phyloP scores from a whole-genome alignment of 2,797 vertebrate genomes.

The Neopelma chrysocephalum region DNA sequence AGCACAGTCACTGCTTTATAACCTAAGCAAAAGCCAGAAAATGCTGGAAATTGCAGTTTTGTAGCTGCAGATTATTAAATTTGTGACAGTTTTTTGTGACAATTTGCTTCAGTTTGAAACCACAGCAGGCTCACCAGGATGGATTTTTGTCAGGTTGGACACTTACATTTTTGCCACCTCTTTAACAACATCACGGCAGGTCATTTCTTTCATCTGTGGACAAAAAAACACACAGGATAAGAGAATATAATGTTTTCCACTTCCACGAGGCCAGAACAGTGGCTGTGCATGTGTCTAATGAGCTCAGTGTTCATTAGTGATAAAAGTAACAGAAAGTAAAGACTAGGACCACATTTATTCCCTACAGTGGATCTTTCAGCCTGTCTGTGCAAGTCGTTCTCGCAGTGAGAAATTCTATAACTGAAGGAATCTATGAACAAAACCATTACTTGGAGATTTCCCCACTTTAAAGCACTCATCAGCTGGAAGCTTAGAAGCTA shows the following conservation, averaged over 20 bases:
- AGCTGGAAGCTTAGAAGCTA: background rate
- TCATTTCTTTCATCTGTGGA: conserved; percentile 95
- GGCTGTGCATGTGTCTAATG: fast-evolving
- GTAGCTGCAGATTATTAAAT: background rate
- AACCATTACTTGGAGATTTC: background rate
- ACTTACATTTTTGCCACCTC: conserved; percentile 99
- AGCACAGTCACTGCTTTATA: background rate
- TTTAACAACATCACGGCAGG: conserved; percentile 94
- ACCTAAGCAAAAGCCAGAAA: background rate
- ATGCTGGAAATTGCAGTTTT: background rate
- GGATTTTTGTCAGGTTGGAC: background rate
- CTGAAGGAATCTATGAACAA: background rate
- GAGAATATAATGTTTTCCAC: background rate
- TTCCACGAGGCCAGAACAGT: background rate
- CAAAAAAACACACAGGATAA: background rate
- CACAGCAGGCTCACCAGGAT: background rate
- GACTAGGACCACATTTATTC: background rate
- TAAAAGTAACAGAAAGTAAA: background rate
- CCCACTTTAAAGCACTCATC: background rate
- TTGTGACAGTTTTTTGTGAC: background rate
- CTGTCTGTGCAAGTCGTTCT: background rate
- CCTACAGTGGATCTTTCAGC: background rate
- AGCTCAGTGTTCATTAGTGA: background rate
- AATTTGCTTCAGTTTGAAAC: background rate
- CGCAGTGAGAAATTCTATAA: background rate